phyloP scores from a whole-genome alignment of 2,888 invertebrate species.

The Cloeon dipterum region DNA sequence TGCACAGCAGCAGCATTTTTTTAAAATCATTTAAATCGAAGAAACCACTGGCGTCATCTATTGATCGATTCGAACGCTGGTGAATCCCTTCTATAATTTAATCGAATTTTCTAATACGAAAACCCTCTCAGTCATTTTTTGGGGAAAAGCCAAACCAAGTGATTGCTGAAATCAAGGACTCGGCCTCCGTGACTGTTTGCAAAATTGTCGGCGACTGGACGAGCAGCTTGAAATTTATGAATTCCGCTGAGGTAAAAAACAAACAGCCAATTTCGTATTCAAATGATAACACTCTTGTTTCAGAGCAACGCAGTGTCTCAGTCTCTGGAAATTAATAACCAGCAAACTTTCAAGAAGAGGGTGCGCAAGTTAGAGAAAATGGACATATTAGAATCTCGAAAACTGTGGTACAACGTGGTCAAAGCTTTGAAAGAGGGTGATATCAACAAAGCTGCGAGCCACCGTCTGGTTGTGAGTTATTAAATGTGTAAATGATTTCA shows the following conservation, averaged over 20 bases:
- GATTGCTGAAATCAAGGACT: constrained; percentile 21
- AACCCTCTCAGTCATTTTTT: constrained; percentile 26
- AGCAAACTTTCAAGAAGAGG: constrained; percentile 15
- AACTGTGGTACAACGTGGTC: constrained; percentile 22
- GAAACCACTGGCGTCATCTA: background rate
- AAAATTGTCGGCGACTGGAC: constrained; percentile 25
- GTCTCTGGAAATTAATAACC: constrained; percentile 13
- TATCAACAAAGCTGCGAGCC: constrained; percentile 17
- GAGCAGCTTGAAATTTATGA: constrained; percentile 18
- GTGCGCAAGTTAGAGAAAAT: too few species aligned
- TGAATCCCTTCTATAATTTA: background rate
- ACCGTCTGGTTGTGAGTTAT: background rate
- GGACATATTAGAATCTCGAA: constrained; percentile 21
- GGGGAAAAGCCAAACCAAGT: constrained; percentile 23
- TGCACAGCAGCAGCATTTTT: too few species aligned
- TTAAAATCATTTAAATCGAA: too few species aligned
- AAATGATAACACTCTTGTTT: too few species aligned
- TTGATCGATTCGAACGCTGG: background rate
- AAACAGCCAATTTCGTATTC: background rate
- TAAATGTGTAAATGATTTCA: constrained; percentile 16
- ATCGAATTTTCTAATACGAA: background rate
- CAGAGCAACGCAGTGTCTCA: constrained; percentile 12
- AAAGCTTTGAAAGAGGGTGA: constrained; percentile 18
- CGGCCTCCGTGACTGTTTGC: constrained; percentile 14
- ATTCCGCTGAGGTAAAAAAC: constrained; percentile 14